Conservation (phyloP, 2,113 vertebrate species). For the Crotophaga sulcirostris region DNA sequence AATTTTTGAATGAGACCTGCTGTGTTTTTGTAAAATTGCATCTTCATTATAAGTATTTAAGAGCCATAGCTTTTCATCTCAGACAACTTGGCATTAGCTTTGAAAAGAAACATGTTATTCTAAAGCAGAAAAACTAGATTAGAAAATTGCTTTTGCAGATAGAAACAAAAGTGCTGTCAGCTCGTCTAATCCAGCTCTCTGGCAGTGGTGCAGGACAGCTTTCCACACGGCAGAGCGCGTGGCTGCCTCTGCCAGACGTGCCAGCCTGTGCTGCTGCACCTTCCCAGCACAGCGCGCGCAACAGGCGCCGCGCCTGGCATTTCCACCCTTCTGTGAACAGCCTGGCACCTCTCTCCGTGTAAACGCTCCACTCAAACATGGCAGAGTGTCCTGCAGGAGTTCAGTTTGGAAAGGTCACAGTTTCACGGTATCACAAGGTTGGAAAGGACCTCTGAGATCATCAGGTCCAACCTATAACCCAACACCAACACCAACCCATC, state of each 20-base stretch:
- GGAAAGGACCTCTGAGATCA: no score
- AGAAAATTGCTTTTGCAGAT: neutral
- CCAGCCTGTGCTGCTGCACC: neutral
- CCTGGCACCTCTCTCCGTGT: neutral
- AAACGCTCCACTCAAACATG: fast-evolving
- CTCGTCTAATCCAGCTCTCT: neutral
- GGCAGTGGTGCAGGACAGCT: neutral
- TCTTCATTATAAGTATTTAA: neutral
- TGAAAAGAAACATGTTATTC: neutral
- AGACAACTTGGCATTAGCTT: neutral
- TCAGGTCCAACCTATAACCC: no score
- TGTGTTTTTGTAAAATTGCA: neutral
- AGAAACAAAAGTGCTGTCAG: neutral
- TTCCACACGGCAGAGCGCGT: neutral
- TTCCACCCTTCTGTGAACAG: neutral
- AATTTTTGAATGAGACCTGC: neutral
- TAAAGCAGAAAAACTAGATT: constrained; percentile 1
- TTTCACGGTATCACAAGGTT: no score
- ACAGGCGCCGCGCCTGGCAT: fast-evolving
- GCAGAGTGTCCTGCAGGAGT: neutral
- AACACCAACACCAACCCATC: no score
- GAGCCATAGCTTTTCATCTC: neutral
- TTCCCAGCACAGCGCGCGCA: neutral
- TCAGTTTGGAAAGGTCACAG: neutral
- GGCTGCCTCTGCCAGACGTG: constrained; percentile 1